Evolutionary conservation across 2,113 vertebrate species (phyloP).

Genomic region (Martes martes): DNA sequence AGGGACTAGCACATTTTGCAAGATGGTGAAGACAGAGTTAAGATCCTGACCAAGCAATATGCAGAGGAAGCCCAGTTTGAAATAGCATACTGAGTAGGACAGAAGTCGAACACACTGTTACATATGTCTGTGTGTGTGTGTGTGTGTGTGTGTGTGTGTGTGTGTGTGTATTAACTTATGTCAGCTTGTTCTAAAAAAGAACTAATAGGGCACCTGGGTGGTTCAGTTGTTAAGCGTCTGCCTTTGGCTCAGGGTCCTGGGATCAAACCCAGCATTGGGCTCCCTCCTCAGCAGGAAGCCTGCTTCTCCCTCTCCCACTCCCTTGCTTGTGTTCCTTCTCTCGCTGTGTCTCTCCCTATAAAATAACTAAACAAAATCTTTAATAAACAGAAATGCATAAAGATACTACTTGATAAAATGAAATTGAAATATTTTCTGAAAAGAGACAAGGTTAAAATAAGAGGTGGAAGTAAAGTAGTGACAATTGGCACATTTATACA

Average conservation of each 20-base stretch:
- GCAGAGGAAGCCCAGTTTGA: not conserved
- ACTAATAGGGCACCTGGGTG: too few relatives aligned
- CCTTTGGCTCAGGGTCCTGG: too few relatives aligned
- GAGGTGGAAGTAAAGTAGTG: not conserved
- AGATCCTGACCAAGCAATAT: not conserved
- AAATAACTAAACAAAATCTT: too few relatives aligned
- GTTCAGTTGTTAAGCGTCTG: too few relatives aligned
- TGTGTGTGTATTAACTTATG: not conserved
- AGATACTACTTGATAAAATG: not conserved
- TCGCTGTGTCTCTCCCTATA: too few relatives aligned
- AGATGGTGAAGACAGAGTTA: not conserved
- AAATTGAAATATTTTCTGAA: not conserved
- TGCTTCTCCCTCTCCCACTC: too few relatives aligned
- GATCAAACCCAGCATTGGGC: too few relatives aligned
- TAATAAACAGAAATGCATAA: not conserved
- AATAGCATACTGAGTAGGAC: not conserved
- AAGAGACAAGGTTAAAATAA: not conserved
- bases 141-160: not conserved
- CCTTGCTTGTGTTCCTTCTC: too few relatives aligned
- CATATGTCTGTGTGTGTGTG: not conserved
- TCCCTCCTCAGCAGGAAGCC: too few relatives aligned
- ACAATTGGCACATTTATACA: not conserved
- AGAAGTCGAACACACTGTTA: not conserved
- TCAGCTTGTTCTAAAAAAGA: not conserved
- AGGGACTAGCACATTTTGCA: not conserved